These are phyloP conservation scores for Cephus spinipes DNA, from an alignment of 2,888 invertebrate species.

Conservation along the genomic window DNA sequence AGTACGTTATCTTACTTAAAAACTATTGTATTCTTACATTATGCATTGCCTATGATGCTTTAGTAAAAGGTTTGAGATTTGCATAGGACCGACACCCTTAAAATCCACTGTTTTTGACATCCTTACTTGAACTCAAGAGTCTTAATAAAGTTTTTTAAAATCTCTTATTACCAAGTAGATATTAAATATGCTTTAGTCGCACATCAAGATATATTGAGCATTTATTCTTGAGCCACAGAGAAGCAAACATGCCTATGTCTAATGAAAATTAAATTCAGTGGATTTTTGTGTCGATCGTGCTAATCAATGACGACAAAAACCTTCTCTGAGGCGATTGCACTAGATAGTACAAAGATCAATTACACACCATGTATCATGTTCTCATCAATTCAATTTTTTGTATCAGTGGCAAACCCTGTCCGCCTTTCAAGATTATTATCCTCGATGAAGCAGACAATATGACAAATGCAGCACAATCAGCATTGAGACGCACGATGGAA, in stretches of 20 bases:
- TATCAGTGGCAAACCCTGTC: slow-evolving; percentile 75
- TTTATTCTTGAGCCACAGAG: slow-evolving; percentile 18
- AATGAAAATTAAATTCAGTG: slow-evolving; percentile 9
- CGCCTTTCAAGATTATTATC: slow-evolving; percentile 95
- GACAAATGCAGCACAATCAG: slow-evolving; percentile 97
- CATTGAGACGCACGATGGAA: slow-evolving; percentile 97
- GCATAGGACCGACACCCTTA: slow-evolving; percentile 15
- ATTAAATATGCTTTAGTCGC: slow-evolving; percentile 27
- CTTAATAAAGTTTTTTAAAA: slow-evolving; percentile 34
- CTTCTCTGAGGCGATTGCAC: slow-evolving; percentile 38
- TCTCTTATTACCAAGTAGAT: slow-evolving; percentile 51
- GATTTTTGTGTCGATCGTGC: slow-evolving; percentile 31
- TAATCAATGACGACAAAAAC: slow-evolving; percentile 32
- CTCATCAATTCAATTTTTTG: neutral
- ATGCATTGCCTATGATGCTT: slow-evolving; percentile 50
- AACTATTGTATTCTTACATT: neutral
- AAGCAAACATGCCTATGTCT: slow-evolving; percentile 23
- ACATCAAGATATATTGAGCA: slow-evolving; percentile 3
- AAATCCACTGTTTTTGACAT: neutral
- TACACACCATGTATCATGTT: neutral
- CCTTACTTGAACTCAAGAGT: slow-evolving; percentile 39
- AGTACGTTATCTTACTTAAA: slow-evolving; percentile 69
- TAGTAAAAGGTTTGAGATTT: slow-evolving; percentile 61
- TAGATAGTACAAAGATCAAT: neutral
- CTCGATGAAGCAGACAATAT: slow-evolving; percentile 99